phyloP scores from a whole-genome alignment of 2,113 vertebrate genomes.

The Phaethornis superciliosus region DNA sequence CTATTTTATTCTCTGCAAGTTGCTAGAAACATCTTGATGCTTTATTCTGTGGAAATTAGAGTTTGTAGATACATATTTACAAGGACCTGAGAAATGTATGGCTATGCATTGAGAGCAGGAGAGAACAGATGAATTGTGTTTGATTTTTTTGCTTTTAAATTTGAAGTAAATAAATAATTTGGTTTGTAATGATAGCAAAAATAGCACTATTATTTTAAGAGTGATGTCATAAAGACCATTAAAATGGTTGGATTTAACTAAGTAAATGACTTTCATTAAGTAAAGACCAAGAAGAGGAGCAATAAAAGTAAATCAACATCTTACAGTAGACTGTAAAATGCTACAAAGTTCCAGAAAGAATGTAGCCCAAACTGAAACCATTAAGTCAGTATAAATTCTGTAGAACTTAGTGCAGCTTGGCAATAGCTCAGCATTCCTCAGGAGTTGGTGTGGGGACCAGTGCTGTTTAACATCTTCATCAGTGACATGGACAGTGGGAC shows the following conservation, averaged over 20 bases:
- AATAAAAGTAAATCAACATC: not conserved
- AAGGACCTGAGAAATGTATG: not conserved
- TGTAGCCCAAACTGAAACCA: not conserved
- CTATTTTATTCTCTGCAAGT: not conserved
- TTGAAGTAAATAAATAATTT: not conserved
- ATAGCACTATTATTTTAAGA: not conserved
- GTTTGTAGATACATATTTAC: not conserved
- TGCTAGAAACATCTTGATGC: not conserved
- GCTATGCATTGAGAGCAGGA: not conserved
- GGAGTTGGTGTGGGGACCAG: too few relatives aligned
- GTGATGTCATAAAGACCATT: not conserved
- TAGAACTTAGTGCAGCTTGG: not conserved
- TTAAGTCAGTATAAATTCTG: not conserved
- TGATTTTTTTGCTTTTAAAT: not conserved
- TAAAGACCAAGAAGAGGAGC: not conserved
- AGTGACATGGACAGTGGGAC: too few relatives aligned
- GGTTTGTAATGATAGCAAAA: not conserved
- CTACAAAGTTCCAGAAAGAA: not conserved
- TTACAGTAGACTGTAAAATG: not conserved
- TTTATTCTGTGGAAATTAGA: not conserved
- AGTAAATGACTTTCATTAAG: slow-evolving; percentile 15
- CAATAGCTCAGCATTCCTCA: not conserved
- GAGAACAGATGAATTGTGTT: not conserved
- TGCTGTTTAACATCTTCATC: too few relatives aligned
- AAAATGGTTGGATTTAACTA: not conserved